Conservation (phyloP, 2,888 invertebrate species). For the Lydus trimaculatus region DNA sequence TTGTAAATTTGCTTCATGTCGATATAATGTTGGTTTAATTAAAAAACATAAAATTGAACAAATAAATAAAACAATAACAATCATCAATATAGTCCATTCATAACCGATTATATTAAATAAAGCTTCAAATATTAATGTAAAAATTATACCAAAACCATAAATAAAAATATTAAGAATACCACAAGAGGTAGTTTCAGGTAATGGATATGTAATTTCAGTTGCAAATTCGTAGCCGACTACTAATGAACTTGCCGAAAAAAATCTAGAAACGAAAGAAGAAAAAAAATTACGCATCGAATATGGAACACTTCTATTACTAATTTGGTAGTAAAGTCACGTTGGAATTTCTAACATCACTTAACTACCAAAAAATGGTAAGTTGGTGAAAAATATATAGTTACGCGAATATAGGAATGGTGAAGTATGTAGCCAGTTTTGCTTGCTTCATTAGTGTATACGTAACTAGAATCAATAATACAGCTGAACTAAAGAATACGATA, state of each 20-base stretch:
- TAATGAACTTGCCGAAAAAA: constrained; percentile 96
- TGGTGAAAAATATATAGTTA: constrained; percentile 32
- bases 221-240: constrained; percentile 97
- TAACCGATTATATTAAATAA: constrained; percentile 41
- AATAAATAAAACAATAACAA: constrained; percentile 31
- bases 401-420: constrained; percentile 48
- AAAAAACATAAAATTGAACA: constrained; percentile 35
- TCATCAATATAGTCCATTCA: constrained; percentile 35
- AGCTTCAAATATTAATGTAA: constrained; percentile 40
- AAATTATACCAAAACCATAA: constrained; percentile 44
- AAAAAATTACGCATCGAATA: no score
- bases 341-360: background rate
- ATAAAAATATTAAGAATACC: constrained; percentile 86
- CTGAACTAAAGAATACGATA: constrained; percentile 31
- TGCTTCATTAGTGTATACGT: constrained; percentile 27
- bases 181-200: constrained; percentile 93
- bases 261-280: constrained; percentile 68
- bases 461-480: constrained; percentile 32
- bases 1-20: constrained; percentile 43
- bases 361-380: no score
- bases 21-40: constrained; percentile 40
- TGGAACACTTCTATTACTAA: background rate
- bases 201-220: constrained; percentile 94
- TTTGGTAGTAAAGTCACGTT: background rate
- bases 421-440: constrained; percentile 40